A percentile compares a stretch with the other conserved stretches of the same genome.
Conservation (phyloP, 2,888 invertebrate genomes). For the Trachelus tabidus region DNA sequence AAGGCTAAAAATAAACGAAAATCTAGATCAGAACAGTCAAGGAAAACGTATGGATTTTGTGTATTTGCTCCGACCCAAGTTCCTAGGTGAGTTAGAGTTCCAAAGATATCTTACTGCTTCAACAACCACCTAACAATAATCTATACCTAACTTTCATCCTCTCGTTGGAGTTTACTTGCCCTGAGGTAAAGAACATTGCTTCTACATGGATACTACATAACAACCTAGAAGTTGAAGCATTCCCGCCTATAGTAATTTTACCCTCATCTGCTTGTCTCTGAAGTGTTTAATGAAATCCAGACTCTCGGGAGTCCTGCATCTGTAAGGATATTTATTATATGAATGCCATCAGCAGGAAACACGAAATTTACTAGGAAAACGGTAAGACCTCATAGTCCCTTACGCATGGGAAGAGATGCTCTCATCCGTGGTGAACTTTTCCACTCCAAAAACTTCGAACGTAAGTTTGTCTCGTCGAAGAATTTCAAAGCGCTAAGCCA, state of each 20-base stretch:
- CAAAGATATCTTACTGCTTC: conserved; percentile 39
- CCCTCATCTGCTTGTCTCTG: conserved; percentile 16
- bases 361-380: background rate
- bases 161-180: background rate
- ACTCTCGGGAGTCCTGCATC: background rate
- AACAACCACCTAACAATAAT: conserved; percentile 38
- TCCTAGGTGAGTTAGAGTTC: conserved; percentile 24
- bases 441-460: background rate
- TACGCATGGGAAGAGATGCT: background rate
- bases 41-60: background rate
- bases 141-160: conserved; percentile 29
- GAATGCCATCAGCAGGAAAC: background rate
- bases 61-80: conserved; percentile 9
- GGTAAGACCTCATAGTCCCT: background rate
- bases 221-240: conserved; percentile 23
- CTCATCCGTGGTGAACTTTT: background rate
- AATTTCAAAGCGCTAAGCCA: background rate
- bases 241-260: conserved; percentile 30
- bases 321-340: background rate
- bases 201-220: background rate
- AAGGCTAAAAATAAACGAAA: background rate
- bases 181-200: background rate
- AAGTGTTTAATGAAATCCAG: conserved; percentile 33
- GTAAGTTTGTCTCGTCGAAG: background rate
- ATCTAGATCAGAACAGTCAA: background rate